Percentiles rank a stretch among this genome's conserved stretches.
These are phyloP conservation scores for Pristionchus exspectatus DNA, from an alignment of 2,888 invertebrate species.

Conservation along the genomic window DNA sequence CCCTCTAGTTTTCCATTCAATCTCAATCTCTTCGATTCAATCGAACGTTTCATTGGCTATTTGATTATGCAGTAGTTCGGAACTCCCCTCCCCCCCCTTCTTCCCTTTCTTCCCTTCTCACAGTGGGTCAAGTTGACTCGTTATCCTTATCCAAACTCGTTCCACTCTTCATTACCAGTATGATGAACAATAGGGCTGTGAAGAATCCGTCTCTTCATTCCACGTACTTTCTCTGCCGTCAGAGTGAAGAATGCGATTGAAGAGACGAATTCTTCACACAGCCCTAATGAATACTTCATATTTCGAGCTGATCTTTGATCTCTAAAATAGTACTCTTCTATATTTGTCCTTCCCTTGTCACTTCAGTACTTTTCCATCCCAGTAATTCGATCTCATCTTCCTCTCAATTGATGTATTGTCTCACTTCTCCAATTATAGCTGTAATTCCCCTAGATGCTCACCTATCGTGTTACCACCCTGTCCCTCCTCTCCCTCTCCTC, in stretches of 20 bases:
- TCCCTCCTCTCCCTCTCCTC: background rate
- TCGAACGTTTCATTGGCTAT: slow-evolving; percentile 15
- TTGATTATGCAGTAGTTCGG: slow-evolving; percentile 32
- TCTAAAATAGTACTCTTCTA: background rate
- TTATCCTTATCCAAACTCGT: slow-evolving; percentile 36
- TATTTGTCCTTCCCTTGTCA: background rate
- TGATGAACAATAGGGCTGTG: background rate
- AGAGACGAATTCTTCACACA: too few species aligned
- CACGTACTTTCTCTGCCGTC: background rate
- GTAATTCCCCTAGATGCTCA: slow-evolving; percentile 19
- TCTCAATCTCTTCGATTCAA: slow-evolving; percentile 5
- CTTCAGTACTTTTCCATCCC: slow-evolving; percentile 23
- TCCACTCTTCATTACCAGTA: slow-evolving; percentile 13
- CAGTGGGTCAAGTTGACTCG: slow-evolving; percentile 26
- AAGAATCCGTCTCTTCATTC: background rate
- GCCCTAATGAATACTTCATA: too few species aligned
- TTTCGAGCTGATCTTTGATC: background rate
- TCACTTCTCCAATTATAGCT: slow-evolving; percentile 25
- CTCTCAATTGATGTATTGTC: background rate
- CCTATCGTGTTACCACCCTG: slow-evolving; percentile 11
- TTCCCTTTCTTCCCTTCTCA: background rate
- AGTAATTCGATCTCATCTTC: background rate
- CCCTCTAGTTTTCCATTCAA: slow-evolving; percentile 23
- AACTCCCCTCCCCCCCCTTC: background rate
- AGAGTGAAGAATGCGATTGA: background rate